A percentile compares a stretch with the other conserved stretches of the same genome.
Evolutionary conservation across 2,888 invertebrate genomes (phyloP).

Genomic region (Lydus trimaculatus): DNA sequence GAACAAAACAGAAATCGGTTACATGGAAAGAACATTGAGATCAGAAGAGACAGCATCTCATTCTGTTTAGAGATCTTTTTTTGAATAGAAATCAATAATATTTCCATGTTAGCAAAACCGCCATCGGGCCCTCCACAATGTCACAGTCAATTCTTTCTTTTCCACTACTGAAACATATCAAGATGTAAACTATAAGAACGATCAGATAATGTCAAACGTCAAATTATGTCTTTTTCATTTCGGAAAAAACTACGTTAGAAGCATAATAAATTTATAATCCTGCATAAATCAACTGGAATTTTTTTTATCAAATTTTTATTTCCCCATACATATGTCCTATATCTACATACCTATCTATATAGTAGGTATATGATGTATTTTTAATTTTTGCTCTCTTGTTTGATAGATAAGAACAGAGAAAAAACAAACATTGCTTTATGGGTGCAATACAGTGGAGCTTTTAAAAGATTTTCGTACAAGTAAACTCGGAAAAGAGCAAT

Average conservation of each 20-base stretch:
- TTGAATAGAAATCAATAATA: background rate
- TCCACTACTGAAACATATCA: background rate
- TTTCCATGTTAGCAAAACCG: background rate
- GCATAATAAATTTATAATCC: background rate
- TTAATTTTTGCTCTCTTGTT: background rate
- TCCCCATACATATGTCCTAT: too few relatives aligned
- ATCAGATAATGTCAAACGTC: background rate
- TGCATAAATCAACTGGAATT: too few relatives aligned
- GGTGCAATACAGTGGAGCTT: constrained; percentile 17
- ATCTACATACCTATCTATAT: too few relatives aligned
- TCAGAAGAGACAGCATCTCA: background rate
- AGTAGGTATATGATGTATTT: too few relatives aligned
- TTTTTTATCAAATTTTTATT: too few relatives aligned
- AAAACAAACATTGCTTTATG: background rate
- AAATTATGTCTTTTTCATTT: background rate
- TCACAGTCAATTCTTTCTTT: background rate
- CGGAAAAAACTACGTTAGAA: background rate
- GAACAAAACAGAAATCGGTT: background rate
- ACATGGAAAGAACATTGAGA: background rate
- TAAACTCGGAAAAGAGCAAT: constrained; percentile 30
- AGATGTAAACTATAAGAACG: background rate
- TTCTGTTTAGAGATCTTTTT: background rate
- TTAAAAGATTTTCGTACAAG: constrained; percentile 30
- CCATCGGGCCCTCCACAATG: background rate
- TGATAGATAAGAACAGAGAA: background rate